Base-by-base conservation (phyloP, 2,113 vertebrate species). In the Solea solea region DNA sequence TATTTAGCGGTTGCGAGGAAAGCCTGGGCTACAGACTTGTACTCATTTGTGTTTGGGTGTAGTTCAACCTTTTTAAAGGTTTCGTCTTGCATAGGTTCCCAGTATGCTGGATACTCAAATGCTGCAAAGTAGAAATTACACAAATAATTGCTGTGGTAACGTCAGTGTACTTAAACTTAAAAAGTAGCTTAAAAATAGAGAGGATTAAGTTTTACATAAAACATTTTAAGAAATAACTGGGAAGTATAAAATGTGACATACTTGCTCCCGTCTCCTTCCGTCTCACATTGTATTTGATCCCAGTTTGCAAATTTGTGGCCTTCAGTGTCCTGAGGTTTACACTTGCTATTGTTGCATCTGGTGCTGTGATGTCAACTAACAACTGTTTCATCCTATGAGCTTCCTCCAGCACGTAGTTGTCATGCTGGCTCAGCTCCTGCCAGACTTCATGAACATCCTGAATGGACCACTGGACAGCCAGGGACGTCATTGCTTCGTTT, bases 331-430 rank as follows among this genome's bases (percentile, higher is more conserved):
- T 83, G 34, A 87, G 9, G 68, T 91, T 84, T 11, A 87, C 53
- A 0, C 3, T 65, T 8, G 84, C 5, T 13, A 0, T 25, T 15
- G 0, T 44, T 44, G 51, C 25, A 3, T 68, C 51, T 11, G 60
- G 25, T 0, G 0, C 57, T 3, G 7, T 41, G 0, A 86, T 5
- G 0, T 80, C 66, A 15, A 28, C 10, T 2, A 4, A 85, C 7
- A 63, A 42, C 11, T 40, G 1, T 0, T 59, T 21, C 0, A 0
- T 40, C 3, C 1, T 0, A 7, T 51, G n/a, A 40, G 75, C 73
- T 1, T 64, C 12, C 65, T 91, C 90, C 64, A 91, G 71, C 7
- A 69, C 1, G 46, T 69, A 86, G 82, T 91, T 90, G 4, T 74
- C 62, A 12, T 28, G 51, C 34, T 74, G 40, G 8, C 49, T 69